Evolutionary conservation across 2,888 invertebrate genomes (phyloP).

Genomic region (Spodoptera littoralis): DNA sequence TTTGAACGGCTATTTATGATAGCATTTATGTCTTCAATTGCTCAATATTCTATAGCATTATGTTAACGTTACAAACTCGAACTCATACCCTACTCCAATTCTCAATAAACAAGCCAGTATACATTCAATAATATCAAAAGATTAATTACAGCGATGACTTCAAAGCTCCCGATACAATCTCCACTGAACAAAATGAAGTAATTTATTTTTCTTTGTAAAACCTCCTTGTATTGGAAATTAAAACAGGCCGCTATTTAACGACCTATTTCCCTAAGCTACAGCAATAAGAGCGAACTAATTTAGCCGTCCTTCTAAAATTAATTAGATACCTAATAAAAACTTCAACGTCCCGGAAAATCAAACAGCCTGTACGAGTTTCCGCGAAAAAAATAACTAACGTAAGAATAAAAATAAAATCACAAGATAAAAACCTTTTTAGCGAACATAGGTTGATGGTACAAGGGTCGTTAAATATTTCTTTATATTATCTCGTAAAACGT

Average conservation of each 20-base stretch:
- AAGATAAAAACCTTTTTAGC: conserved; percentile 46
- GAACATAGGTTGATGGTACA: conserved; percentile 32
- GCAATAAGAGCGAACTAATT: conserved; percentile 8
- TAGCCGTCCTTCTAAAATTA: conserved; percentile 13
- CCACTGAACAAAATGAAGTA: too few species aligned
- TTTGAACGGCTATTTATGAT: too few species aligned
- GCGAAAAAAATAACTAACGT: conserved; percentile 19
- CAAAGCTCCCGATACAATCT: too few species aligned
- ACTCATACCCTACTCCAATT: too few species aligned
- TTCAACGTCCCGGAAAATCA: conserved; percentile 26
- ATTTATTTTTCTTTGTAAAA: too few species aligned
- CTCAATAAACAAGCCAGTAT: too few species aligned
- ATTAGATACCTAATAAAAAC: conserved; percentile 28
- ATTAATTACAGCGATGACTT: too few species aligned
- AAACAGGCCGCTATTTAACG: conserved; percentile 13
- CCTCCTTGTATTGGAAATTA: background rate
- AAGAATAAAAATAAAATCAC: conserved; percentile 44
- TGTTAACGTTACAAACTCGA: too few species aligned
- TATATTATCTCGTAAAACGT: conserved; percentile 42
- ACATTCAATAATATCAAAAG: too few species aligned
- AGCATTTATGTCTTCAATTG: too few species aligned
- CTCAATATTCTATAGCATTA: too few species aligned
- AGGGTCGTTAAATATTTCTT: conserved; percentile 50
- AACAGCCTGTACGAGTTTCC: conserved; percentile 22
- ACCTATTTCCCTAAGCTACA: too few species aligned